phyloP scores from a whole-genome alignment of 2,113 vertebrate species.

The Taurulus bubalis region DNA sequence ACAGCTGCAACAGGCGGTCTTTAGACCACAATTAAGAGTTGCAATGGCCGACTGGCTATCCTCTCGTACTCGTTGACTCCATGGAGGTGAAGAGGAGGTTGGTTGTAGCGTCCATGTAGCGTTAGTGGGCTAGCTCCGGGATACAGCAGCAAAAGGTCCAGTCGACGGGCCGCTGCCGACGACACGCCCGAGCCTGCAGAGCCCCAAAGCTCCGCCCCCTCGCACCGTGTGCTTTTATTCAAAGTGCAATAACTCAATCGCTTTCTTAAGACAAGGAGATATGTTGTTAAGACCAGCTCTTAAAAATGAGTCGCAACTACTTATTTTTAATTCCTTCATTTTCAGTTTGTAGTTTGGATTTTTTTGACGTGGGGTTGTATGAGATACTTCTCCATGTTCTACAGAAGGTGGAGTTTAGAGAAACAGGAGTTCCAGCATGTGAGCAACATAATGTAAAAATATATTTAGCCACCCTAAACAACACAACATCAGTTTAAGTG shows the following conservation, averaged over 20 bases:
- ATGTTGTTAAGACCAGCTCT: neutral
- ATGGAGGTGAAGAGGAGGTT: no score
- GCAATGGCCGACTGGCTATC: no score
- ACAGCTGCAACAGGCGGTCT: no score
- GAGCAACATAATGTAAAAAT: neutral
- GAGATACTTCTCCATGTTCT: neutral
- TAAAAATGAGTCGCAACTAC: neutral
- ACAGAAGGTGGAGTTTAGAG: neutral
- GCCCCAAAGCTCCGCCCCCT: no score
- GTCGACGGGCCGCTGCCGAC: neutral
- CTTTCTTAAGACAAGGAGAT: neutral
- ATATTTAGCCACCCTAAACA: no score
- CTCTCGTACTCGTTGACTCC: no score
- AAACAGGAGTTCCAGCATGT: neutral
- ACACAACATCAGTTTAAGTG: no score
- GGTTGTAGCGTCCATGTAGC: neutral
- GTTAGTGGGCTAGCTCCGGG: neutral
- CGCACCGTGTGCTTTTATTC: neutral
- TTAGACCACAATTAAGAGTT: no score
- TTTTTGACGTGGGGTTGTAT: neutral
- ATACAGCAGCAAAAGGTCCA: neutral
- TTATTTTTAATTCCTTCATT: no score
- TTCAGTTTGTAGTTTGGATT: no score
- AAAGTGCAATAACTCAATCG: neutral
- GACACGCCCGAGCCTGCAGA: neutral